Base-by-base conservation (phyloP, 2,113 vertebrate genomes). In the Neogale vison region DNA sequence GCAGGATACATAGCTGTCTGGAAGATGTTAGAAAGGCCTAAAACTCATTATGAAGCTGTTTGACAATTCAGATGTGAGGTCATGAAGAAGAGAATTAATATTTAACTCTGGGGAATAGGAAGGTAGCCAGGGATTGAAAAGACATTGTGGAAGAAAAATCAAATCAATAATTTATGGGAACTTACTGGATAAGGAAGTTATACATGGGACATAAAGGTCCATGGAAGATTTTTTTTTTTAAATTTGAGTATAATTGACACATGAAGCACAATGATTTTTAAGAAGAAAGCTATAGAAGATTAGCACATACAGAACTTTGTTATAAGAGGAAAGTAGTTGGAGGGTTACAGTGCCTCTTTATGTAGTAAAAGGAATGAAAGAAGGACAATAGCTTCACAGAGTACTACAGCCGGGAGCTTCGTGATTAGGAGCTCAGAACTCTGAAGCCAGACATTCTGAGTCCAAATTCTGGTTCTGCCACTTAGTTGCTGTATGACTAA, bases 61-160 rank as follows among this genome's bases (percentile, higher is more conserved):
- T 52, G 26, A 80, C 9, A 57, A 79, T 63, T 95, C 18, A 89
- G 18, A 4, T 69, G 20, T 50, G 29, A 82, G 45, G 45, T 67
- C 34, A 88, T 24, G 95, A 81, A 82, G 11, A 92, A 81, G 29
- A 76, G 9, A 93, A 94, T 45, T 74, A 90, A 88, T 55, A 80
- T 29, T 67, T 23, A 15, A 92, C 65, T 91, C n/a, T 71, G 26
- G 67, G 45, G 24, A 45, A 72, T 36, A n/a, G 23, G 7, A 88
- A 67, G 4, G 31, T 31, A 81, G 50, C 18, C 55, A 92, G 52
- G 6, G 21, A 84, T 91, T 95, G 50, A 86, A 50, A 95, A 80
- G 34, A 85, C 52, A 79, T 0, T 31, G 18, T 67, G n/a, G 59
- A 36, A 88, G 61, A 88, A 92, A 81, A 95, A 76, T 88, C 86